Percentiles rank a stretch among this genome's conserved stretches.
phyloP scores from a whole-genome alignment of 2,888 invertebrate genomes.

The Lepidochitona cinerea region DNA sequence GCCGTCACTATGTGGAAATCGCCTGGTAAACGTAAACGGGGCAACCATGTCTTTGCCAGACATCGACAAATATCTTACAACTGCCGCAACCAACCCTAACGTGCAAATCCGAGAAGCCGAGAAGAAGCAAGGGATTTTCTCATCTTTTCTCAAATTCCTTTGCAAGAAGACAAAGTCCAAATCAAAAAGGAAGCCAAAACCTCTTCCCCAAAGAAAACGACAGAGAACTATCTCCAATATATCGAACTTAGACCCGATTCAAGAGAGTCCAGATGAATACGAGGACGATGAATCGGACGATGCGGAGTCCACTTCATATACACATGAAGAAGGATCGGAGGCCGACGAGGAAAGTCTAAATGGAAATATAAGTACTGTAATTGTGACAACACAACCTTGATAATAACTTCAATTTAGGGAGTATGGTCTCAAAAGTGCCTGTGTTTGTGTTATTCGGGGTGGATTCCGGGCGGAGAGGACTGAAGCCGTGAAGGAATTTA shows the following conservation, averaged over 20 bases:
- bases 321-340: conserved; percentile 18
- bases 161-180: conserved; percentile 31
- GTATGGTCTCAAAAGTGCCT: no score
- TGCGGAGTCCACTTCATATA: conserved; percentile 19
- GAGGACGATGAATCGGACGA: conserved; percentile 47
- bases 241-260: conserved; percentile 63
- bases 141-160: conserved; percentile 47
- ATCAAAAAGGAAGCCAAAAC: conserved; percentile 56
- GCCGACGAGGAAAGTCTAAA: not conserved
- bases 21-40: conserved; percentile 19
- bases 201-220: conserved; percentile 53
- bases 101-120: conserved; percentile 19
- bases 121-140: conserved; percentile 57
- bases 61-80: conserved; percentile 25
- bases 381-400: not conserved
- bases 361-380: not conserved
- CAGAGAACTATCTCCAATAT: conserved; percentile 61
- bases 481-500: no score
- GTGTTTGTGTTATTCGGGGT: no score
- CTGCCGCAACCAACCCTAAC: conserved; percentile 17
- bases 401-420: no score
- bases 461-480: no score
- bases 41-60: conserved; percentile 41
- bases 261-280: conserved; percentile 62
- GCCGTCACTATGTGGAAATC: conserved; percentile 52